A percentile compares a stretch with the other conserved stretches of the same genome.
Conservation (phyloP, 2,888 invertebrate species). For the Drosophila koepferae region DNA sequence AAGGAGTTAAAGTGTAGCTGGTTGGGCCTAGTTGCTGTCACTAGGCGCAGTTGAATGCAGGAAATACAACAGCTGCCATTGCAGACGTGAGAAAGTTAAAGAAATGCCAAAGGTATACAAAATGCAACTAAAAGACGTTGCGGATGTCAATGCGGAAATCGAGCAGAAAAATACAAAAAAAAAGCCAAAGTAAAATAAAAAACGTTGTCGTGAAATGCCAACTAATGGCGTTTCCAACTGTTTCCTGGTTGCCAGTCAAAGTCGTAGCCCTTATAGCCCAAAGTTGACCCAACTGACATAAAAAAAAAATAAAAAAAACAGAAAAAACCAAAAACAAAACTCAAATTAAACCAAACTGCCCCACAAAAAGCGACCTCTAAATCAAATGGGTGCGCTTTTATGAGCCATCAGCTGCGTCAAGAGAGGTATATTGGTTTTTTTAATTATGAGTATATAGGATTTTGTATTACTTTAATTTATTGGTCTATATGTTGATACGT, state of each 20-base stretch:
- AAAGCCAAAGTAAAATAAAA: too few species aligned
- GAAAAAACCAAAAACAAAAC: background rate
- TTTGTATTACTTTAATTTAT: background rate
- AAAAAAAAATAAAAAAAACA: background rate
- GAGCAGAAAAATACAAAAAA: slow-evolving; percentile 16
- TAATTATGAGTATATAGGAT: background rate
- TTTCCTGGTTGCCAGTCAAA: slow-evolving; percentile 59
- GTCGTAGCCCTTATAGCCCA: slow-evolving; percentile 27
- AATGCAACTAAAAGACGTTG: slow-evolving; percentile 38
- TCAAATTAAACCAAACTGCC: slow-evolving; percentile 21
- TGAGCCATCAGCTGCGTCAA: background rate
- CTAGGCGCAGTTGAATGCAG: slow-evolving; percentile 71
- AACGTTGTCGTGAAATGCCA: slow-evolving; percentile 74
- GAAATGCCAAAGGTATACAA: slow-evolving; percentile 71
- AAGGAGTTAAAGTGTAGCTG: slow-evolving; percentile 24
- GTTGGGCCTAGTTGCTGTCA: slow-evolving; percentile 27
- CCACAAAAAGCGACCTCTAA: slow-evolving; percentile 42
- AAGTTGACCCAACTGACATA: slow-evolving; percentile 28
- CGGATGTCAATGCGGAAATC: slow-evolving; percentile 78
- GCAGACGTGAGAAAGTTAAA: slow-evolving; percentile 74
- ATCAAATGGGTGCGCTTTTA: slow-evolving; percentile 26
- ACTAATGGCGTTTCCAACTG: slow-evolving; percentile 52
- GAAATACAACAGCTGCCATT: slow-evolving; percentile 56
- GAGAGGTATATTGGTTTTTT: background rate
- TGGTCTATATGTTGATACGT: background rate